Conservation (phyloP, 2,888 invertebrate genomes). For the Eledona agricola region DNA sequence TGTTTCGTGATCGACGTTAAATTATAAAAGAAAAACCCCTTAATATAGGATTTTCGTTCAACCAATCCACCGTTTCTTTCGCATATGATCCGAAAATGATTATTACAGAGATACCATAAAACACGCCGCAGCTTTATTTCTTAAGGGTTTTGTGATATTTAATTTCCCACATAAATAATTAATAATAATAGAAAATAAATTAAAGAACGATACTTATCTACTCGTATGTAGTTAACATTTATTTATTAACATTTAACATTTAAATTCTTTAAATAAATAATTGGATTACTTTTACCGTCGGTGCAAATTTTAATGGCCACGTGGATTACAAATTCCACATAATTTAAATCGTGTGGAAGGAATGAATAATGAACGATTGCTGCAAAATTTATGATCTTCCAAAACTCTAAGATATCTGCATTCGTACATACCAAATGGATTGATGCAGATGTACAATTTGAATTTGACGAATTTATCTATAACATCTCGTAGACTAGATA, state of each 20-base stretch:
- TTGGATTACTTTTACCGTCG: too few species aligned
- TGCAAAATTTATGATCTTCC: constrained; percentile 42
- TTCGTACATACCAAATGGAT: constrained; percentile 35
- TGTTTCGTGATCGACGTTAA: too few species aligned
- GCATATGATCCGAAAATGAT: too few species aligned
- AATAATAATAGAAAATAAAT: neutral
- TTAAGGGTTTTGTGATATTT: constrained; percentile 1
- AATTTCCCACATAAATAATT: neutral
- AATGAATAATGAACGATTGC: constrained; percentile 49
- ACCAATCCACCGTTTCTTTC: too few species aligned
- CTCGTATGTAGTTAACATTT: neutral
- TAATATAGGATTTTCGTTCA: constrained; percentile 6
- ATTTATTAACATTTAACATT: neutral
- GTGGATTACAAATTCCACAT: constrained; percentile 35
- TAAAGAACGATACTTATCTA: neutral
- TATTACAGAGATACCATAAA: too few species aligned
- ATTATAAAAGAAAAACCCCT: neutral
- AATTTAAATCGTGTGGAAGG: constrained; percentile 41
- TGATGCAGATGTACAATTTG: constrained; percentile 37
- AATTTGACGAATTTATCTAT: too few species aligned
- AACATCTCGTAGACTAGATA: too few species aligned
- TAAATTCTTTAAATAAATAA: too few species aligned
- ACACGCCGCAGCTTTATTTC: neutral
- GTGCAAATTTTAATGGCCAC: constrained; percentile 37
- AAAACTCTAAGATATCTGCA: constrained; percentile 37